Conservation (phyloP, 2,113 vertebrate genomes). For the Antechinus flavipes region DNA sequence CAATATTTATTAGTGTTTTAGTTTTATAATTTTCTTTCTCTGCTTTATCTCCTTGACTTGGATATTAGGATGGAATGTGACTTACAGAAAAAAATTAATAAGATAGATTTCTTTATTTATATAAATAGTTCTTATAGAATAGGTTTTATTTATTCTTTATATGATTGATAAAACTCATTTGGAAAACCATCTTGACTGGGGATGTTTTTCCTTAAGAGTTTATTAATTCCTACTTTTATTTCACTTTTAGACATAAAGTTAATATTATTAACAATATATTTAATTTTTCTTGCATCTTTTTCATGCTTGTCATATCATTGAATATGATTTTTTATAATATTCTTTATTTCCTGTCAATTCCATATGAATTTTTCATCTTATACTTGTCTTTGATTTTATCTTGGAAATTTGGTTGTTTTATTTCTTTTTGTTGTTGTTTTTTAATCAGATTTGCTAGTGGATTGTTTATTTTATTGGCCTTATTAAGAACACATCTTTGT, state of each 20-base stretch:
- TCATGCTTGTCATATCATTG: background rate
- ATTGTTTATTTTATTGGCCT: background rate
- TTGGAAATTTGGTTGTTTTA: background rate
- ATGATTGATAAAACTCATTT: background rate
- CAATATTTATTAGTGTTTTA: background rate
- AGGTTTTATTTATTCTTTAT: background rate
- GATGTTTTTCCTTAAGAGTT: background rate
- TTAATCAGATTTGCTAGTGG: background rate
- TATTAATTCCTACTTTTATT: background rate
- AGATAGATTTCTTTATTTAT: background rate
- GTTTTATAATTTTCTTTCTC: background rate
- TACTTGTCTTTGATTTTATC: background rate
- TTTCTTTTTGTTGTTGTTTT: background rate
- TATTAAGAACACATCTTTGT: background rate
- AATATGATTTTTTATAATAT: background rate
- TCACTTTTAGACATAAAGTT: background rate
- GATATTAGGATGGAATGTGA: background rate
- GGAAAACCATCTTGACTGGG: background rate
- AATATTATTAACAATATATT: background rate
- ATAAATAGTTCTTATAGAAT: background rate
- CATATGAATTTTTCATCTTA: background rate
- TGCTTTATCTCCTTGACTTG: background rate
- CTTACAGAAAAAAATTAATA: background rate
- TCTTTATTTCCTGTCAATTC: background rate
- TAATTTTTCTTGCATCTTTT: background rate